A percentile compares a stretch with the other conserved stretches of the same genome.
Evolutionary conservation across 2,113 vertebrate genomes (phyloP).

Genomic region (Alethe castanea): DNA sequence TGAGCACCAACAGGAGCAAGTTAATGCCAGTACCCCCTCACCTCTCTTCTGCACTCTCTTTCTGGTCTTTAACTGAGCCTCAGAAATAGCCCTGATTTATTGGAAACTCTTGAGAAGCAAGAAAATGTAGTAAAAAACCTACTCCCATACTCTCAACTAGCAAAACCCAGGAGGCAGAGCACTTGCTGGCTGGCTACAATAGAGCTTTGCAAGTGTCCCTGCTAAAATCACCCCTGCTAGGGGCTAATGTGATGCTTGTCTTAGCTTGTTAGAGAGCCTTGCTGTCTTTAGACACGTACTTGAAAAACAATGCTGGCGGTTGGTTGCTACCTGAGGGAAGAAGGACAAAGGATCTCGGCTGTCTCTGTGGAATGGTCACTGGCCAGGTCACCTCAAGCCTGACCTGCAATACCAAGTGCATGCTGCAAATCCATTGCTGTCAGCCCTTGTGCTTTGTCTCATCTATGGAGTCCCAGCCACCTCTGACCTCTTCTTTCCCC

Average conservation of each 20-base stretch:
- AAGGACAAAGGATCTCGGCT: neutral
- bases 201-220: neutral
- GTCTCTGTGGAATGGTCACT: neutral
- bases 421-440: neutral
- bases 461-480: neutral
- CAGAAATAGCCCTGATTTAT: neutral
- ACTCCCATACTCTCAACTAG: neutral
- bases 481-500: neutral
- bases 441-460: neutral
- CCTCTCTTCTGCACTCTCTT: neutral
- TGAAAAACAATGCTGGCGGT: neutral
- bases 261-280: constrained; percentile 46
- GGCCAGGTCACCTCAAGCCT: constrained; percentile 1
- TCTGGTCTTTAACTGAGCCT: neutral
- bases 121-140: neutral
- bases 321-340: constrained; percentile 16
- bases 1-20: neutral
- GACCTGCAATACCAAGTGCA: neutral
- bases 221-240: constrained; percentile 34
- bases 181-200: neutral
- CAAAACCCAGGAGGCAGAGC: constrained; percentile 7
- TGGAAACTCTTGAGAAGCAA: neutral
- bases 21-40: neutral
- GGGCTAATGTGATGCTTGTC: constrained; percentile 41
- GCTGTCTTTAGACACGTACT: constrained; percentile 23